Evolutionary conservation across 2,797 vertebrate genomes (phyloP), one percentile per base, ranked within the genome.

Genomic region (Corythornis leucogaster): DNA sequence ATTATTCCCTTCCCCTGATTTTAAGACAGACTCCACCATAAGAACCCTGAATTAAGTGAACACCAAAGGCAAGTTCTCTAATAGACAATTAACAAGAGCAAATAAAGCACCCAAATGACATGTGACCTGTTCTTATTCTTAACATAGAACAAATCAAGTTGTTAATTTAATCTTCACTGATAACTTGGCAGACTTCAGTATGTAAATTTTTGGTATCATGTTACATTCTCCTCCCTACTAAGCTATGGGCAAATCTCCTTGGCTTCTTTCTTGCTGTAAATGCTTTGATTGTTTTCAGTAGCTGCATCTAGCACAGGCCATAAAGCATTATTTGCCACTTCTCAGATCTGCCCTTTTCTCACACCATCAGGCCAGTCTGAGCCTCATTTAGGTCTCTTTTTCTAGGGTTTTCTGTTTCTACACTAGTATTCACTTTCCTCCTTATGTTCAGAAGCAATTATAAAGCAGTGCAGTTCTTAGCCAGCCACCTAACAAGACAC

Each of bases 121-220:
- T 3, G 3, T n/a, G 38, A 71, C 10, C 13, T 21, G 4, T 7
- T 86, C 20, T 38, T 40, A 38, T 43, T 55, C 35, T 48, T 61
- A 83, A 71, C 6, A 70, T 9, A 74, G 19, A 82, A 66, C 9
- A 90, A 74, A 63, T 30, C 2, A 33, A 11, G 8, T 7, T 43
- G 6, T 5, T 1, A 0, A 46, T 45, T 68, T 83, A 5, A 45
- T 46, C 45, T 62, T 42, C 48, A 57, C 4, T 4, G 2, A 5
- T 50, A 75, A 61, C 7, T 46, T 24, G 17, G 21, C 17, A 90
- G 35, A 67, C 18, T 51, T 73, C 18, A 26, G 5, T 16, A 62
- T 4, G 6, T 21, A 55, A 55, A 15, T 20, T 70, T n/a, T 38
- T 24, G 24, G 25, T 48, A 64, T 45, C 5, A 67, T 68, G 28